Base-by-base conservation (phyloP, 2,797 vertebrate species). In the Paramormyrops hopkinsi region DNA sequence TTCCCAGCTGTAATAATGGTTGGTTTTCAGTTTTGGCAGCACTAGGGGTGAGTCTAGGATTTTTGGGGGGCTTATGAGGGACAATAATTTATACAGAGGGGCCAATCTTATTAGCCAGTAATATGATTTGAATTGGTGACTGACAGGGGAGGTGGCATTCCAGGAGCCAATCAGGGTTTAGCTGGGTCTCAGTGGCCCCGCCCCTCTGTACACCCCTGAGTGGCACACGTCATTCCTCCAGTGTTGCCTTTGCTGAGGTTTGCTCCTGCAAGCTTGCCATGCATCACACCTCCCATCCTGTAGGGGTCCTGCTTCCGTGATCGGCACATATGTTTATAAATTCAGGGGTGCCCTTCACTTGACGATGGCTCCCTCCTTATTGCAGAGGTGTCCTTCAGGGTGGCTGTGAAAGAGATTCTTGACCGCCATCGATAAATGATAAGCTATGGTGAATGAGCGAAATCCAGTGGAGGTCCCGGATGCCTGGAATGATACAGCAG, bases 321-420 rank as follows among this genome's bases (percentile, higher is more conserved):
- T 94, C 95, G 94, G 93, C 93, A 93, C 89, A 90, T 86, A 89
- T 94, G 93, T 94, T 94, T 93, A 92, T 91, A 90, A 92, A 94
- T 95, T 94, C 93, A 88, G 92, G 33, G 44, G 93, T 91, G 93
- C 92, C 92, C 93, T 90, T 94, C 88, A 88, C 92, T 91, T 92
- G 92, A 93, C 92, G 93, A 91, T 93, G 94, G 94, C 94, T 91
- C 93, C 93, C 91, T 92, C 92, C 93, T 93, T 93, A 93, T 92
- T 93, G 91, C 91, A 91, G 92, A 93, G 92, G 92, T 93, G 92
- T 95, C 94, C 92, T 94, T 87, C 90, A 91, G 92, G 94, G 94
- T 90, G 91, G 92, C 88, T 89, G 91, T 93, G 93, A 93, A 93
- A 93, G 92, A 92, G 92, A 94, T 88, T 17, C 53, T 17, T 59